Evolutionary conservation across 2,113 vertebrate genomes (phyloP).

Genomic region (Eublepharis macularius): DNA sequence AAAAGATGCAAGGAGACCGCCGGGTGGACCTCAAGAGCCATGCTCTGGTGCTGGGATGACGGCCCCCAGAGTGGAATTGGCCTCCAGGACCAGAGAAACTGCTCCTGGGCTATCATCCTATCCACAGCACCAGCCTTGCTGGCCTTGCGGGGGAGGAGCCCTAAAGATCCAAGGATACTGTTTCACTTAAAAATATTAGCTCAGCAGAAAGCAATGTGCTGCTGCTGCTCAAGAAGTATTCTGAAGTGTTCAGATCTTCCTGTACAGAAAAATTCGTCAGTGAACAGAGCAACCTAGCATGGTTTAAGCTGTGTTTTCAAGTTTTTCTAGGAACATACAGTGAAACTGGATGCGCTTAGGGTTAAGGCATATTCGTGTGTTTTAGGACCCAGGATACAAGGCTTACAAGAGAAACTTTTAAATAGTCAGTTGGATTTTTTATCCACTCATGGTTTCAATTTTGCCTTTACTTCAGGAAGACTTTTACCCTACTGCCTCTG

Average conservation of each 20-base stretch:
- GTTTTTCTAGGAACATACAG: not conserved
- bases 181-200: constrained; percentile 34
- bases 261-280: not conserved
- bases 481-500: not conserved
- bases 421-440: not conserved
- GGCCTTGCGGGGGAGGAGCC: too few relatives aligned
- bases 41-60: too few relatives aligned
- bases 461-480: not conserved
- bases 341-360: not conserved
- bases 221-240: constrained; percentile 3
- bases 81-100: too few relatives aligned
- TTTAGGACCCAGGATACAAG: not conserved
- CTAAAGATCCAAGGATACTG: constrained; percentile 63
- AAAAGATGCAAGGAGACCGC: too few relatives aligned
- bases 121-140: too few relatives aligned
- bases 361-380: not conserved
- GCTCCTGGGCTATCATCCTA: too few relatives aligned
- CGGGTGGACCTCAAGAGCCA: too few relatives aligned
- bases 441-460: not conserved
- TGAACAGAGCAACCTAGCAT: not conserved
- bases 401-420: not conserved
- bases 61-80: too few relatives aligned
- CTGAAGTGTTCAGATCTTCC: not conserved
- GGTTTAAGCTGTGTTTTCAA: not conserved
- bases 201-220: constrained; percentile 9